Evolutionary conservation across 2,797 vertebrate genomes (phyloP).

Genomic region (Prionace glauca): DNA sequence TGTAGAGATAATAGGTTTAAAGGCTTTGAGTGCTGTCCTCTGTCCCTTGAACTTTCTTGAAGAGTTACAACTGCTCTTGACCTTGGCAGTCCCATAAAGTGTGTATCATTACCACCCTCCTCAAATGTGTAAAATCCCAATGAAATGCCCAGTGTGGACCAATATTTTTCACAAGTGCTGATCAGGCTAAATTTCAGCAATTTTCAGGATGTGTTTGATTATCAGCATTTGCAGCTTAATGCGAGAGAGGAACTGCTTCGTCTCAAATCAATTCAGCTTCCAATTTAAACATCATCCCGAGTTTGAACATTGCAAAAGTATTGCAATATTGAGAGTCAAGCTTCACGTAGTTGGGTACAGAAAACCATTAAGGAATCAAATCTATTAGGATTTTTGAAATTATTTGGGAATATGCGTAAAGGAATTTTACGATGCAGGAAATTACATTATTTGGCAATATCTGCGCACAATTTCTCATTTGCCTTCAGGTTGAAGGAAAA

Average conservation of each 20-base stretch:
- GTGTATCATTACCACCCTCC: background rate
- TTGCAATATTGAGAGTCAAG: background rate
- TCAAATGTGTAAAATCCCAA: background rate
- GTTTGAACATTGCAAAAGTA: background rate
- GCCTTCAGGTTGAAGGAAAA: background rate
- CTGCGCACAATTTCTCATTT: background rate
- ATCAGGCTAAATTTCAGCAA: background rate
- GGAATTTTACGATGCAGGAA: background rate
- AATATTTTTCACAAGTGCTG: background rate
- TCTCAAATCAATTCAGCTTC: background rate
- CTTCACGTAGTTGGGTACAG: background rate
- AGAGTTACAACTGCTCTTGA: background rate
- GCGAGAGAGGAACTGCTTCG: background rate
- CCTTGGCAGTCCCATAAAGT: background rate
- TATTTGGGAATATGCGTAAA: background rate
- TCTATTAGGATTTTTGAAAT: background rate
- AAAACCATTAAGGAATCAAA: background rate
- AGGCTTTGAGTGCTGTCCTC: background rate
- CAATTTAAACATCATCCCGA: background rate
- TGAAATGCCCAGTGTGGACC: background rate
- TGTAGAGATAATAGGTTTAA: background rate
- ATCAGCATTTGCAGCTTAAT: background rate
- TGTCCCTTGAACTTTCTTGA: background rate
- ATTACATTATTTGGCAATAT: background rate
- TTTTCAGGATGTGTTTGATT: background rate